Evolutionary conservation across 2,888 invertebrate species (phyloP).

Genomic region (Polydrusus cervinus): DNA sequence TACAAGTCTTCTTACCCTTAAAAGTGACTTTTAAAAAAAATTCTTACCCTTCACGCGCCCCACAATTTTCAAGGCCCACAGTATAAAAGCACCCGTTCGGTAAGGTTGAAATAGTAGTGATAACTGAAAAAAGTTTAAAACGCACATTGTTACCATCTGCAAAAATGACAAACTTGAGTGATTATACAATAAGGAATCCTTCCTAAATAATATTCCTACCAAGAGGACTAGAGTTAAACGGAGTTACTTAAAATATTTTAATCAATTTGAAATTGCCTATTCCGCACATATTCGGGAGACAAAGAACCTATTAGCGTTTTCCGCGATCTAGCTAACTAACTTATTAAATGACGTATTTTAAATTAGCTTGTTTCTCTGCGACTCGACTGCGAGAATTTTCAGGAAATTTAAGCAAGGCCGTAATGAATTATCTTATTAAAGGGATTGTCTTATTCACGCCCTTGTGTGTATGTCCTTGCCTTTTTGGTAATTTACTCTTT

Average conservation of each 20-base stretch:
- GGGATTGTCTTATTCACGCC: constrained; percentile 13
- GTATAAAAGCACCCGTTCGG: no score
- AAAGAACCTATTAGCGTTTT: constrained; percentile 17
- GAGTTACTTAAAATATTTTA: neutral
- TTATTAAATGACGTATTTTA: constrained; percentile 17
- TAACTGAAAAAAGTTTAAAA: no score
- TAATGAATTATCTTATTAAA: constrained; percentile 18
- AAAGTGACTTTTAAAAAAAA: no score
- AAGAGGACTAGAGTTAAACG: no score
- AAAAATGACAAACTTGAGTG: no score
- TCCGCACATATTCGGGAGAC: neutral
- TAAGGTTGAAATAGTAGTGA: no score
- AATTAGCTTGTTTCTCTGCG: constrained; percentile 20
- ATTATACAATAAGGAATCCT: no score
- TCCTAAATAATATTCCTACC: no score
- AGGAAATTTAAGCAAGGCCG: constrained; percentile 2
- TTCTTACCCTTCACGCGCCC: no score
- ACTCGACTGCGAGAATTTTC: constrained; percentile 20
- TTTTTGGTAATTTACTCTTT: constrained; percentile 29
- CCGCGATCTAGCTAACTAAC: constrained; percentile 24
- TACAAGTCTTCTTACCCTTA: no score
- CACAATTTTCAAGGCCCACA: no score
- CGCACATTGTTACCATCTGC: no score
- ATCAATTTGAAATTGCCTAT: neutral
- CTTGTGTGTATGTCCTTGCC: constrained; percentile 2